Base-by-base conservation (phyloP, 2,888 invertebrate genomes). In the Parochlus steinenii region DNA sequence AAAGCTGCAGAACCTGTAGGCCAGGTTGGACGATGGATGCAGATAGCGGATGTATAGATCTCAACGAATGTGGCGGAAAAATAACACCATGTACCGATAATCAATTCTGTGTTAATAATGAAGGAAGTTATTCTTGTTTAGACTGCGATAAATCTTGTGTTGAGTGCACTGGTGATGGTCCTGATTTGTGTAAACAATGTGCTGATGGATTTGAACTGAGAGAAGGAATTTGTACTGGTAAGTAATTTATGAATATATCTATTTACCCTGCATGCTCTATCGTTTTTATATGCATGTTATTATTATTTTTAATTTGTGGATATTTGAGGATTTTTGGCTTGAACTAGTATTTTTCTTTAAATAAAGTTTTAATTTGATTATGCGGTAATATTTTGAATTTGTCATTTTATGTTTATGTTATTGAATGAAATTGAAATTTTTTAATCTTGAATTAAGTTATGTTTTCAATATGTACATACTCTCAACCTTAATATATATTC, bases 41-140 rank as follows among this genome's bases (percentile, higher is more conserved):
- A 18, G 69, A 71, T 46, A 86, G 81, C 0, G 92, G 89, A 0
- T 93, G 93, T 49, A 47, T 69, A 25, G 92, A 92, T 53, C 53
- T 87, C 1, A 77, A 92, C 51, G 92, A 92, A 56, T 93, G 92
- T 56, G 56, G 73, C 5, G 58, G 64, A 19, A 51, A 58, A 8
- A 56, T 61, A 11, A 45, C 62, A 5, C 61, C 58, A 33, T 77
- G 73, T 46, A 61, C 61, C 0, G 59, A 64, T 2, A 69, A 77
- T 48, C 71, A 89, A 50, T 90, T 89, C 53, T 93, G 93, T 54
- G 68, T 86, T 4, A 93, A 93, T 53, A 79, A 74, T 8, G 79
- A 85, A 35, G 92, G 93, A 6, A 79, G 82, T 0, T 85, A 69
- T 49, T 59, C 65, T 7, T 92, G 92, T 56, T 57, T 78, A 47